A percentile compares a stretch with the other conserved stretches of the same genome.
These are phyloP conservation scores for Nomia melanderi DNA, from an alignment of 1,140 invertebrate species.

Conservation along the genomic window DNA sequence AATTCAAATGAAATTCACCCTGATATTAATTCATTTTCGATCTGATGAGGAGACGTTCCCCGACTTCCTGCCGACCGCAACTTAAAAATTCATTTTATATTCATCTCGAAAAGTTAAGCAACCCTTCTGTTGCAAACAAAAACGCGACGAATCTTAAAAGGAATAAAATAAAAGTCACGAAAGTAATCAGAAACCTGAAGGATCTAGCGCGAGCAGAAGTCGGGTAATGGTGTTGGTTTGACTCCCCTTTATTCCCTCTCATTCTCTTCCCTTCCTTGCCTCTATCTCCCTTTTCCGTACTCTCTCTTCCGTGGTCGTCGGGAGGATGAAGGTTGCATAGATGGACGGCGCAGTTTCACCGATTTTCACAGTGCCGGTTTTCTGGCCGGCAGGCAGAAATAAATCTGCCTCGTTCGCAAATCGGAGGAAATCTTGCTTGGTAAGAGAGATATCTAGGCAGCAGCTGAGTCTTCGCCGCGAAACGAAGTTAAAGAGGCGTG, in stretches of 20 bases:
- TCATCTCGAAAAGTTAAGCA: not conserved
- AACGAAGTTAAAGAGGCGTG: conserved; percentile 63
- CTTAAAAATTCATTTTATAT: not conserved
- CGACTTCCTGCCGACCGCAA: no score
- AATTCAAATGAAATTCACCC: no score
- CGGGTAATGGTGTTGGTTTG: conserved; percentile 64
- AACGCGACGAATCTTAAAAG: not conserved
- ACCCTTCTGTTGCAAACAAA: not conserved
- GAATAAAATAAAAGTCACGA: conserved; percentile 30
- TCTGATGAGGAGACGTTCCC: no score
- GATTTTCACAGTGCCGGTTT: conserved; percentile 57
- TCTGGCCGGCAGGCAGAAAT: conserved; percentile 55
- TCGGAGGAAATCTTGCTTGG: conserved; percentile 41
- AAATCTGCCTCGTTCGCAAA: conserved; percentile 71
- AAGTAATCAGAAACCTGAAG: conserved; percentile 57
- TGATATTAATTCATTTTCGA: no score
- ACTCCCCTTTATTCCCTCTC: conserved; percentile 34
- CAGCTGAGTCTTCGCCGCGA: conserved; percentile 54
- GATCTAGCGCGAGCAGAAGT: conserved; percentile 34
- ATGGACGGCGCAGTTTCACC: conserved; percentile 21
- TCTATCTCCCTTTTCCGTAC: conserved; percentile 55
- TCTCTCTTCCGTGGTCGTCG: conserved; percentile 35
- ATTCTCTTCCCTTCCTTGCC: no score
- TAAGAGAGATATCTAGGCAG: conserved; percentile 18
- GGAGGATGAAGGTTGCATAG: conserved; percentile 29